Conservation (phyloP, 2,113 vertebrate species). For the Pimephales promelas region DNA sequence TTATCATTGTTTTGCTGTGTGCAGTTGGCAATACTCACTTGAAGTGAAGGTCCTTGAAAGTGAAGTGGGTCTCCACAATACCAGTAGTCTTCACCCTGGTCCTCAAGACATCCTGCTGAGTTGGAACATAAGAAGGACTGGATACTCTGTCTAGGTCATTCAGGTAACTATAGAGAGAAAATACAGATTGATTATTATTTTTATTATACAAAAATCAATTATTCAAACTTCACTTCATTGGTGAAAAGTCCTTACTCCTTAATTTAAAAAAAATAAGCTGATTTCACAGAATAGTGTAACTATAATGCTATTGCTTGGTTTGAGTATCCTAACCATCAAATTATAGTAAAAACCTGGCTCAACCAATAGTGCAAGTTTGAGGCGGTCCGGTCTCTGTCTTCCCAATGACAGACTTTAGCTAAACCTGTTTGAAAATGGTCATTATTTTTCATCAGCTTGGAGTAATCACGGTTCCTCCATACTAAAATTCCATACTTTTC, state of each 20-base stretch:
- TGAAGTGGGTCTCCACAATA: slow-evolving; percentile 99
- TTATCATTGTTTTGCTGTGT: not conserved
- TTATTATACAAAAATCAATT: not conserved
- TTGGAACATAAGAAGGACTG: slow-evolving; percentile 89
- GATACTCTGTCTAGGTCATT: slow-evolving; percentile 98
- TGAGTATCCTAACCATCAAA: too few relatives aligned
- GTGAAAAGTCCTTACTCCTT: too few relatives aligned
- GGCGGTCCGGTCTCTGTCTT: too few relatives aligned
- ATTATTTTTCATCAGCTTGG: not conserved
- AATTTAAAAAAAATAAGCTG: too few relatives aligned
- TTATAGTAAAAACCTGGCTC: too few relatives aligned
- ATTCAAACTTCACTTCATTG: too few relatives aligned
- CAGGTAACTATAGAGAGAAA: slow-evolving; percentile 82
- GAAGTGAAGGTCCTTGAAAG: slow-evolving; percentile 99
- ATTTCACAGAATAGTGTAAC: too few relatives aligned
- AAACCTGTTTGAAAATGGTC: too few relatives aligned
- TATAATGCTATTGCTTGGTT: too few relatives aligned
- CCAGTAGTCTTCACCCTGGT: slow-evolving; percentile 99
- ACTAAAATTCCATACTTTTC: too few relatives aligned
- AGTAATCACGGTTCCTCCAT: not conserved
- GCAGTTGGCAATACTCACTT: slow-evolving; percentile 81
- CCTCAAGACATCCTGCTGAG: slow-evolving; percentile 96
- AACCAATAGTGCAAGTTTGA: too few relatives aligned
- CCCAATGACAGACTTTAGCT: too few relatives aligned
- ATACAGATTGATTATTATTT: not conserved